Conservation (phyloP, 1,140 invertebrate species). For the Tetramorium alpestre region DNA sequence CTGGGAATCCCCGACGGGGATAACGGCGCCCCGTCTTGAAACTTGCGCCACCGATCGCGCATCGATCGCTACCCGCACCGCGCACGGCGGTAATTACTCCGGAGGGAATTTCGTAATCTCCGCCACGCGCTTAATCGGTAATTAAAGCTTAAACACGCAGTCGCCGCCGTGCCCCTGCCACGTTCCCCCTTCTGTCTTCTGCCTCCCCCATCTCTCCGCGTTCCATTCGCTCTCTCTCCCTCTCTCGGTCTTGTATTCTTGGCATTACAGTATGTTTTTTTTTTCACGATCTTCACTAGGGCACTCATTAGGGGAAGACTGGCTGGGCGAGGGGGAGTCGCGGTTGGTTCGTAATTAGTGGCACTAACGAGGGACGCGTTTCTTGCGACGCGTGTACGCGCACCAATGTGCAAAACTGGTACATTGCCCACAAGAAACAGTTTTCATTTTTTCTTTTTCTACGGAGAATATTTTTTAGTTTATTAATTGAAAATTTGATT, state of each 20-base stretch:
- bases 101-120: conserved; percentile 63
- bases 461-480: neutral
- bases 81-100: conserved; percentile 39
- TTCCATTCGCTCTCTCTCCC: conserved; percentile 14
- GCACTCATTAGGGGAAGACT: conserved; percentile 69
- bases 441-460: conserved; percentile 41
- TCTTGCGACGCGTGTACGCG: conserved; percentile 73
- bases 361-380: conserved; percentile 80
- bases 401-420: conserved; percentile 58
- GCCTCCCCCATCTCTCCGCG: no score
- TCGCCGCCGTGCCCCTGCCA: neutral
- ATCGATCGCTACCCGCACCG: conserved; percentile 38
- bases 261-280: conserved; percentile 70
- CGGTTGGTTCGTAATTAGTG: conserved; percentile 78
- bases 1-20: conserved; percentile 22
- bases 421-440: conserved; percentile 42
- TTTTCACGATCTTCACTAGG: conserved; percentile 60
- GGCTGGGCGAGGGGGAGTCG: conserved; percentile 7
- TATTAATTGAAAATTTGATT: neutral
- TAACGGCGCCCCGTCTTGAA: conserved; percentile 15
- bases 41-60: conserved; percentile 46
- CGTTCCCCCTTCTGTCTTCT: neutral
- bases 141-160: conserved; percentile 65
- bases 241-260: conserved; percentile 19
- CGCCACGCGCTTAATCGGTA: conserved; percentile 67